Evolutionary conservation across 2,888 invertebrate genomes (phyloP).

Genomic region (Seladonia tumulorum): DNA sequence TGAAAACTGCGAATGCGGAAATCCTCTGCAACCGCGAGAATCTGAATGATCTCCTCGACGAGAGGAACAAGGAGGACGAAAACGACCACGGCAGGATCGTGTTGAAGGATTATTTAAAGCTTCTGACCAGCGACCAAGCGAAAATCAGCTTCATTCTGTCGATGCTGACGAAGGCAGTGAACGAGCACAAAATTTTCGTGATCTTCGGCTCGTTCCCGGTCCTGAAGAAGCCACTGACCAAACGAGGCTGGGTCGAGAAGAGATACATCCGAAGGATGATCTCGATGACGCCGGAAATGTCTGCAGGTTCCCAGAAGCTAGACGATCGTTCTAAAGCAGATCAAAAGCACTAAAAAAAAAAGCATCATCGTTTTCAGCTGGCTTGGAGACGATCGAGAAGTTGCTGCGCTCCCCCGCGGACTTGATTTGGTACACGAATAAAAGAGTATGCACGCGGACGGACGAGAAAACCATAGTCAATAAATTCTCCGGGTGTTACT

Average conservation of each 20-base stretch:
- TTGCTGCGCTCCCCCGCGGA: conserved; percentile 55
- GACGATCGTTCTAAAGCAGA: no score
- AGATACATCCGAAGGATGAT: conserved; percentile 61
- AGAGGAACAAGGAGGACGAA: conserved; percentile 39
- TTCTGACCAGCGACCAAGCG: conserved; percentile 49
- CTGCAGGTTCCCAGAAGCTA: conserved; percentile 43
- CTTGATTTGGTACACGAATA: conserved; percentile 64
- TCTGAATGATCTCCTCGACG: conserved; percentile 51
- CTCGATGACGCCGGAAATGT: conserved; percentile 39
- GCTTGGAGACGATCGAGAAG: conserved; percentile 60
- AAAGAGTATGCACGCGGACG: conserved; percentile 28
- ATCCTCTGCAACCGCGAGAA: conserved; percentile 64
- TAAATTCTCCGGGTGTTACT: conserved; percentile 67
- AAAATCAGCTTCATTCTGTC: conserved; percentile 61
- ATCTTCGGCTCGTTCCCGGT: conserved; percentile 61
- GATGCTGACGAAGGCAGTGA: conserved; percentile 55
- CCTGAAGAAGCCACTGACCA: conserved; percentile 52
- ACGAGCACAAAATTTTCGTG: conserved; percentile 61
- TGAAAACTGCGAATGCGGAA: conserved; percentile 55
- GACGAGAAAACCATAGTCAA: conserved; percentile 63
- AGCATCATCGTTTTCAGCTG: conserved; percentile 27
- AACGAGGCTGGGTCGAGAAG: conserved; percentile 66
- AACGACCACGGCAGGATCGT: conserved; percentile 52
- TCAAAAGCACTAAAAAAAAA: background rate
- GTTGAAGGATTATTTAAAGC: conserved; percentile 56